phyloP scores from a whole-genome alignment of 1,140 invertebrate species.

The Pristionchus pacificus region DNA sequence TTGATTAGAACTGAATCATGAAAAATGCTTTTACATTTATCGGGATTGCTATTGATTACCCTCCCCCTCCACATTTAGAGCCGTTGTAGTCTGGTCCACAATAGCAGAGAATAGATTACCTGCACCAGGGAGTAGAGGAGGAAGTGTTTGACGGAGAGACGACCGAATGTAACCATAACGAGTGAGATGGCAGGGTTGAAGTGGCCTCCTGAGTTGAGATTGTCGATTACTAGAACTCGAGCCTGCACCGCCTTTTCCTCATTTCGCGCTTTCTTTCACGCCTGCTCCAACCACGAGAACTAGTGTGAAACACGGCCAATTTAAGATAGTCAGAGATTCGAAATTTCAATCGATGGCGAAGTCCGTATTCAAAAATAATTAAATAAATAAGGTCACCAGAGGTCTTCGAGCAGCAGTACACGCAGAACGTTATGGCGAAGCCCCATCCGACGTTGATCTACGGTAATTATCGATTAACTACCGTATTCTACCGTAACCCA shows the following conservation, averaged over 20 bases:
- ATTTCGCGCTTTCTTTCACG: too few relatives aligned
- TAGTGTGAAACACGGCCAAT: background rate
- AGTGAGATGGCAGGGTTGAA: conserved; percentile 64
- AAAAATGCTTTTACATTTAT: too few relatives aligned
- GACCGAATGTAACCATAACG: conserved; percentile 59
- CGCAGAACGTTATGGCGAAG: conserved; percentile 36
- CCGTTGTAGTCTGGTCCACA: too few relatives aligned
- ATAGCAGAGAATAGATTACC: conserved; percentile 53
- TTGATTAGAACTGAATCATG: too few relatives aligned
- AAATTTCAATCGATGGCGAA: too few relatives aligned
- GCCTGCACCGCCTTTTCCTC: too few relatives aligned
- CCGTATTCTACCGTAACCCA: background rate
- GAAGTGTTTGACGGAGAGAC: conserved; percentile 54
- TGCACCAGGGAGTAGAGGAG: conserved; percentile 63
- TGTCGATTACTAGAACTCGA: too few relatives aligned
- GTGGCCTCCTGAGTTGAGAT: conserved; percentile 57
- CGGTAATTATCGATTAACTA: background rate
- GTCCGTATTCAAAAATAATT: too few relatives aligned
- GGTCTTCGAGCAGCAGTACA: conserved; percentile 31
- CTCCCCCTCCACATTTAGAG: too few relatives aligned
- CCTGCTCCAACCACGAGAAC: too few relatives aligned
- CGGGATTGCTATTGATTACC: too few relatives aligned
- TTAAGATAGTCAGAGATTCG: too few relatives aligned
- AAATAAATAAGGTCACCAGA: conserved; percentile 18
- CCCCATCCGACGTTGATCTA: conserved; percentile 42